Evolutionary conservation across 2,113 vertebrate genomes (phyloP).

Genomic region (Saimiri boliviensis): DNA sequence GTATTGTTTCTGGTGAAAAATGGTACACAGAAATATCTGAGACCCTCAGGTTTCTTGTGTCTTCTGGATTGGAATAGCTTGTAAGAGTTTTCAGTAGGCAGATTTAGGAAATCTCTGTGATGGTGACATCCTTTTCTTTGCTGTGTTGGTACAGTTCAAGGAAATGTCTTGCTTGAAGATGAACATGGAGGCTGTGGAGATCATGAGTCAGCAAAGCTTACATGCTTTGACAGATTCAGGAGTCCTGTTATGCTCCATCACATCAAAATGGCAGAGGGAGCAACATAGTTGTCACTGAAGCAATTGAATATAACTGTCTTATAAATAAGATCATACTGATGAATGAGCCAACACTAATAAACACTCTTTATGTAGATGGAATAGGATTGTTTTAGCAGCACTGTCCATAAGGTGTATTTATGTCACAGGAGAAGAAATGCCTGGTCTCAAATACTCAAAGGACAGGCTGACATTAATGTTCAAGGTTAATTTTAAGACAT

Average conservation of each 20-base stretch:
- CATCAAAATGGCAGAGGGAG: not conserved
- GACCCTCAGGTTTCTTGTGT: not conserved
- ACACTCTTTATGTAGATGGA: not conserved
- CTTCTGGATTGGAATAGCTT: not conserved
- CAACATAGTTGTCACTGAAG: not conserved
- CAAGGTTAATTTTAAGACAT: not conserved
- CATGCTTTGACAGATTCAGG: not conserved
- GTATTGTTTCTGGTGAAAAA: not conserved
- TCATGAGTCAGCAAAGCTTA: not conserved
- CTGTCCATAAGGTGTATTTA: not conserved
- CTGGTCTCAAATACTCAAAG: not conserved
- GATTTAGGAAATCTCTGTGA: not conserved
- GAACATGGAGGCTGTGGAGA: not conserved
- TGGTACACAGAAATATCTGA: not conserved
- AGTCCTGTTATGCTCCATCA: not conserved
- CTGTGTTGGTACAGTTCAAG: not conserved
- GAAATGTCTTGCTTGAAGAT: not conserved
- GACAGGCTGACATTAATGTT: not conserved
- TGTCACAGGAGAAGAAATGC: not conserved
- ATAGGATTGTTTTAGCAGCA: not conserved
- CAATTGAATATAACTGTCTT: not conserved
- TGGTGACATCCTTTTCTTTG: not conserved
- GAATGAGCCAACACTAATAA: not conserved
- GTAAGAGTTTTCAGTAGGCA: not conserved
- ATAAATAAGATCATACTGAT: not conserved